A percentile compares a stretch with the other conserved stretches of the same genome.
These are phyloP conservation scores for Upupa epops DNA, from an alignment of 2,113 vertebrate species.

Conservation along the genomic window DNA sequence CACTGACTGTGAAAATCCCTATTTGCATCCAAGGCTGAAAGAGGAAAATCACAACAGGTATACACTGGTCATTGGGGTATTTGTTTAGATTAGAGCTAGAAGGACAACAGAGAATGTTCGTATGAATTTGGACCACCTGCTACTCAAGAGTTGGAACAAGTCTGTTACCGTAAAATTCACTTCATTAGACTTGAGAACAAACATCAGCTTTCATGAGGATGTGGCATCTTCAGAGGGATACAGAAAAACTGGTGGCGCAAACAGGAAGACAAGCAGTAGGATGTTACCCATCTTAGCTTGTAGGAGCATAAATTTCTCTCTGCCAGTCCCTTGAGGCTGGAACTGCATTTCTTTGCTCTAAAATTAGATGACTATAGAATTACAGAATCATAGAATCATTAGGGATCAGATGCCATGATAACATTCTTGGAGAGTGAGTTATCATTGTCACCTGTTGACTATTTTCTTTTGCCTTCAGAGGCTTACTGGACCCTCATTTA, in stretches of 20 bases:
- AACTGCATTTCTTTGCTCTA: neutral
- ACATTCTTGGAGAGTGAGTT: neutral
- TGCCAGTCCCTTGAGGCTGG: neutral
- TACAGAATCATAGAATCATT: too few relatives aligned
- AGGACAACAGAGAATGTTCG: fast-evolving
- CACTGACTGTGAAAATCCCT: neutral
- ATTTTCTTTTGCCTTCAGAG: neutral
- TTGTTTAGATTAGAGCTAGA: neutral
- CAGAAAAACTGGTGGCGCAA: neutral
- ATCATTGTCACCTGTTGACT: neutral
- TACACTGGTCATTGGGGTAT: too few relatives aligned
- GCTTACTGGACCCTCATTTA: neutral
- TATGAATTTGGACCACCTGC: neutral
- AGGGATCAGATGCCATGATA: neutral
- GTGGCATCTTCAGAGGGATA: neutral
- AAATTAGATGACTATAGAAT: too few relatives aligned
- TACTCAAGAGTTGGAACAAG: neutral
- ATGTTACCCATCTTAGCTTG: neutral
- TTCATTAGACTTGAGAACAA: neutral
- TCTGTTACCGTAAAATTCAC: neutral
- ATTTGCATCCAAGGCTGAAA: neutral
- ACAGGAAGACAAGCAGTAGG: neutral
- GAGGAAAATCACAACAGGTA: neutral
- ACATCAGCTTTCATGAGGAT: neutral
- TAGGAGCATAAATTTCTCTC: neutral